Conservation (phyloP, 2,797 vertebrate genomes). For the Petrocephalus schoutedeni region DNA sequence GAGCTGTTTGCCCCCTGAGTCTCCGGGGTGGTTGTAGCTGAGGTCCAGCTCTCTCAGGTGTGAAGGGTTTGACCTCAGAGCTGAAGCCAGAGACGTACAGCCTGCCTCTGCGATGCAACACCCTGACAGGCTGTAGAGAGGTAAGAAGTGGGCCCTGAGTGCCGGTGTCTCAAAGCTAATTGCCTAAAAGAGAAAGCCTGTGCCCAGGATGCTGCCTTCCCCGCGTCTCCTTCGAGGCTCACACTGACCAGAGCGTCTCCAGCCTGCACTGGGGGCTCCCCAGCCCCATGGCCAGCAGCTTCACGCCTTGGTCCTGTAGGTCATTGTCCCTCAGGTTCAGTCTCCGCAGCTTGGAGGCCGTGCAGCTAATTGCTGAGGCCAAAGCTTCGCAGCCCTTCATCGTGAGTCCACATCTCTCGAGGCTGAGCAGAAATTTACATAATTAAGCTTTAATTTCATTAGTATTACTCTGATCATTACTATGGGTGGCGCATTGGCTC, state of each 20-base stretch:
- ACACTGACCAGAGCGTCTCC: neutral
- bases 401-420: slow-evolving; percentile 7
- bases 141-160: neutral
- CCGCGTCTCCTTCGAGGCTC: neutral
- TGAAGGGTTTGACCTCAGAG: slow-evolving; percentile 13
- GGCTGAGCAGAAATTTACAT: neutral
- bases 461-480: neutral
- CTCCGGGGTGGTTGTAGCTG: neutral
- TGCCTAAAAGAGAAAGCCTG: neutral
- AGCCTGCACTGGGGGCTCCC: neutral
- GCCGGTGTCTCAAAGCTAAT: neutral
- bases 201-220: neutral
- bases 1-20: neutral
- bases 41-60: slow-evolving; percentile 11
- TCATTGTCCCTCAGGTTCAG: slow-evolving; percentile 12
- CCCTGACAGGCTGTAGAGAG: slow-evolving; percentile 2
- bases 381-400: neutral
- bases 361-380: neutral
- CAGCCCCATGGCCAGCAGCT: neutral
- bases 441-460: neutral
- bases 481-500: neutral
- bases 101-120: slow-evolving; percentile 2
- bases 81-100: slow-evolving; percentile 11
- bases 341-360: neutral
- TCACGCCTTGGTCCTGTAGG: neutral